Conservation (phyloP, 2,113 vertebrate species). For the Recurvirostra avosetta region DNA sequence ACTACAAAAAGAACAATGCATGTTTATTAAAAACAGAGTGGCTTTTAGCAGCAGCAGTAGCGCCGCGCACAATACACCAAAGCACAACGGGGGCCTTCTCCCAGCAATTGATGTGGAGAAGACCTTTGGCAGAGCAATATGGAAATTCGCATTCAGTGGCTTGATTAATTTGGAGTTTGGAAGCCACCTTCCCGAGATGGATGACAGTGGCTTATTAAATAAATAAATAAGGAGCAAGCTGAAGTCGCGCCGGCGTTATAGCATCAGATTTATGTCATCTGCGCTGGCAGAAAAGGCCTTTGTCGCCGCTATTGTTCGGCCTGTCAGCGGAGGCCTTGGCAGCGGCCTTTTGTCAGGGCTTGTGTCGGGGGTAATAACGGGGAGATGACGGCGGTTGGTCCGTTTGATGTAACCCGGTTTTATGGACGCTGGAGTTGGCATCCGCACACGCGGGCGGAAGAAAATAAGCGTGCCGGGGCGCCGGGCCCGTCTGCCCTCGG, state of each 20-base stretch:
- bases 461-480: slow-evolving; percentile 39
- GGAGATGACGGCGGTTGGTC: slow-evolving; percentile 62
- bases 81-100: slow-evolving; percentile 66
- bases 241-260: slow-evolving; percentile 42
- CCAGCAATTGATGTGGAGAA: slow-evolving; percentile 63
- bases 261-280: slow-evolving; percentile 70
- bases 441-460: slow-evolving; percentile 27
- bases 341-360: slow-evolving; percentile 60
- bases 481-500: not conserved
- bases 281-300: slow-evolving; percentile 58
- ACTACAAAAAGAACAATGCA: slow-evolving; percentile 67
- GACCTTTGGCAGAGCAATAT: slow-evolving; percentile 70
- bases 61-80: slow-evolving; percentile 48
- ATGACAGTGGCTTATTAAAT: slow-evolving; percentile 68
- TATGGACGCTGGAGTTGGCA: slow-evolving; percentile 27
- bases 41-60: slow-evolving; percentile 65
- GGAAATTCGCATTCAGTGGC: slow-evolving; percentile 62
- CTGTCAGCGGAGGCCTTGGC: slow-evolving; percentile 61
- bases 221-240: slow-evolving; percentile 66
- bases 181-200: slow-evolving; percentile 66
- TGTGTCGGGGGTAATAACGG: slow-evolving; percentile 56
- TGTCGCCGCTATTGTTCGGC: slow-evolving; percentile 54
- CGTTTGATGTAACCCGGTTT: slow-evolving; percentile 63
- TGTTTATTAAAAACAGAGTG: slow-evolving; percentile 71
- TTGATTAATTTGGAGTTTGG: slow-evolving; percentile 71